These are phyloP conservation scores for Thereva nobilitata DNA, from an alignment of 2,888 invertebrate genomes.

Conservation along the genomic window DNA sequence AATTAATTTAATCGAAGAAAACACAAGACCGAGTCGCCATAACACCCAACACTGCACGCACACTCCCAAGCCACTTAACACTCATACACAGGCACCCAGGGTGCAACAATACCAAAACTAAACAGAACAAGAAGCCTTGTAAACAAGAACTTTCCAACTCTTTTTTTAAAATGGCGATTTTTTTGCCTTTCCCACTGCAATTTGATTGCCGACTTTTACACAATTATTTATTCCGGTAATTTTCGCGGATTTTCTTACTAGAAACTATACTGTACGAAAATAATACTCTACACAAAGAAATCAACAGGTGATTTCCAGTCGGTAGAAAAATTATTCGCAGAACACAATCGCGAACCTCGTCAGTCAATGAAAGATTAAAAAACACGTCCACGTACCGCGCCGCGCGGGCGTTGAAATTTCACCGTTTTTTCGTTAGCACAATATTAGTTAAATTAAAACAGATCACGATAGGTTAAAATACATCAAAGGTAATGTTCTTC, in stretches of 20 bases:
- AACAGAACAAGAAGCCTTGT: constrained; percentile 16
- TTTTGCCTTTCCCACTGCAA: not conserved
- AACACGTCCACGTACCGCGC: too few relatives aligned
- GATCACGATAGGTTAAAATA: too few relatives aligned
- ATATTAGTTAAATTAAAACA: too few relatives aligned
- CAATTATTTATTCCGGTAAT: not conserved
- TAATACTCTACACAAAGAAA: constrained; percentile 7
- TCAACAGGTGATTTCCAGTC: constrained; percentile 27
- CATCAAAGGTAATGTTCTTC: too few relatives aligned
- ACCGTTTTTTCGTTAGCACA: too few relatives aligned
- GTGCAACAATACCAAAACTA: constrained; percentile 3
- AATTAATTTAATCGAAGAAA: too few relatives aligned
- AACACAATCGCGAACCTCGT: too few relatives aligned
- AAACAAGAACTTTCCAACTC: constrained; percentile 22
- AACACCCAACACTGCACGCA: not conserved
- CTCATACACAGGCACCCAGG: not conserved
- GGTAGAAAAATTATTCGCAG: not conserved
- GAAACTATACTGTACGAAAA: not conserved
- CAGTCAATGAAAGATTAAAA: too few relatives aligned
- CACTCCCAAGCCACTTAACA: constrained; percentile 2
- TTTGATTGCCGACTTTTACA: not conserved
- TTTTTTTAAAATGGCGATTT: not conserved
- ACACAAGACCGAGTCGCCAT: too few relatives aligned
- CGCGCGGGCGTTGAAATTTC: not conserved
- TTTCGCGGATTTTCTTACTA: not conserved